Conservation (phyloP, 2,113 vertebrate genomes). For the Ceuthmochares aereus region DNA sequence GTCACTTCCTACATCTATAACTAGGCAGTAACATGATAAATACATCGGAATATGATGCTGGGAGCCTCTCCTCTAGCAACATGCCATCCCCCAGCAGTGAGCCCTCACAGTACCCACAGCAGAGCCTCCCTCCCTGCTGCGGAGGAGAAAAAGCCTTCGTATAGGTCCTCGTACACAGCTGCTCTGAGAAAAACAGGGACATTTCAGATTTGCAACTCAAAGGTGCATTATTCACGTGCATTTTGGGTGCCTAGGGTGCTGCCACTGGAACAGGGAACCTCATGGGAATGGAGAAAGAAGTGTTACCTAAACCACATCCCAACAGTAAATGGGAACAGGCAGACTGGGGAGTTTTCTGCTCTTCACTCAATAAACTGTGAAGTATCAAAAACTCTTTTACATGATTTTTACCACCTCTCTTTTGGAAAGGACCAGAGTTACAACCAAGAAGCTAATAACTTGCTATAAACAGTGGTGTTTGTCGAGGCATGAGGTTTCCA, state of each 20-base stretch:
- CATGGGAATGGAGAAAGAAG: neutral
- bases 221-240: rapidly evolving
- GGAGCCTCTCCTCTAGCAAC: neutral
- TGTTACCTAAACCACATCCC: neutral
- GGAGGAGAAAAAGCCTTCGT: neutral
- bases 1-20: neutral
- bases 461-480: slow-evolving; percentile 58
- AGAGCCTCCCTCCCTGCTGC: neutral
- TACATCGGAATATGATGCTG: neutral
- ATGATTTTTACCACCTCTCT: slow-evolving; percentile 34
- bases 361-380: neutral
- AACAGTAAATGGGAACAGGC: neutral
- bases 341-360: slow-evolving; percentile 20
- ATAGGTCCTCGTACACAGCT: neutral
- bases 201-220: neutral
- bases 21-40: slow-evolving; percentile 30
- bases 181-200: neutral
- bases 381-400: slow-evolving; percentile 48
- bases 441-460: slow-evolving; percentile 56
- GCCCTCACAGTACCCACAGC: neutral
- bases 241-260: neutral
- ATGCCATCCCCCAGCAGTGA: neutral
- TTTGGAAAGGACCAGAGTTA: slow-evolving; percentile 52
- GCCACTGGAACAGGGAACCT: neutral
- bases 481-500: slow-evolving; percentile 65